Evolutionary conservation across 2,888 invertebrate genomes (phyloP), one percentile per base, ranked within the genome.

Genomic region (Cheilosia soror): DNA sequence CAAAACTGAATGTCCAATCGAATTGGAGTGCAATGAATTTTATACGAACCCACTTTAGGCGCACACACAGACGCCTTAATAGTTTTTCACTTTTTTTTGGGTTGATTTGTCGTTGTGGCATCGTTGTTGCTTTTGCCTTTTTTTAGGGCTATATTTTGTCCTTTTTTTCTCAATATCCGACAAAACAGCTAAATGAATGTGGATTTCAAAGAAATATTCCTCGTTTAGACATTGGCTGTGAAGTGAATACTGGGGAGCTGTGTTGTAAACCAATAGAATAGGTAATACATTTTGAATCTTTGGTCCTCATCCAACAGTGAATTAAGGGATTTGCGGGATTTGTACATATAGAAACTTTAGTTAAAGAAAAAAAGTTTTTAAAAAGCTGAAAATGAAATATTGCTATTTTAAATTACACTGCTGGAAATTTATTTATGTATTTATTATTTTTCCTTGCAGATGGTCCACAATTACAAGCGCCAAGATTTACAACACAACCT

Each of bases 401-500:
- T 5, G 4, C 9, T 33, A 25, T 76, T 57, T 29, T 33, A 33
- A 47, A 37, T 37, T 4, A 37, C 37, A 37, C 37, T 37, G 6
- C 13, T 47, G 15, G 15, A 47, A 15, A 47, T 31, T 13, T 11
- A 42, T 47, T 33, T 33, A 6, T 40, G 40, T 40, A 40, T 40
- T 47, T 47, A 13, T 9, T 62, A 20, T 47, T 47, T 20, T 15
- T 62, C 29, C 6, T 89, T 89, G 4, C 87, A 90, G 90, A 90
- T 89, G 88, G 88, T 73, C 89, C 89, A 87, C 92, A 91, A 87
- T 88, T 91, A 76, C 97, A 97, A 93, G 96, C 97, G 81, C 98
- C 98, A 68, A 94, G 97, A 88, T 97, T 98, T 92, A 96, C 96
- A 89, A 96, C 96, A 89, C 96, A 96, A 90, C 97, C 97, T 49